Evolutionary conservation across 2,113 vertebrate species (phyloP).

Genomic region (Crocuta crocuta): DNA sequence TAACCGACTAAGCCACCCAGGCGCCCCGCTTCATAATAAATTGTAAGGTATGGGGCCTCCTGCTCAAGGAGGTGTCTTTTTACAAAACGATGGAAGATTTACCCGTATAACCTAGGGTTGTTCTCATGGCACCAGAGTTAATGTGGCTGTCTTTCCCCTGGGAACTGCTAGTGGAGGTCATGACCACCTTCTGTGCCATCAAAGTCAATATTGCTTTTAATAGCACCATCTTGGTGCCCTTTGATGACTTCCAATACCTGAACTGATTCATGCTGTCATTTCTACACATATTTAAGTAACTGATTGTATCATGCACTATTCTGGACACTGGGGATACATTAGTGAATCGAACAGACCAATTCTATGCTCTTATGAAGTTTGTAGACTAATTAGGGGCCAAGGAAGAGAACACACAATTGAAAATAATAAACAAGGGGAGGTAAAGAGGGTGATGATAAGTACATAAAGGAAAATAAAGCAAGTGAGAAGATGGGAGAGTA

Average conservation of each 20-base stretch:
- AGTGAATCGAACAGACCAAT: background rate
- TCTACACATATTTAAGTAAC: background rate
- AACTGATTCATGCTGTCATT: slow-evolving; percentile 32
- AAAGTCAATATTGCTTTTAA: background rate
- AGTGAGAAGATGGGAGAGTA: background rate
- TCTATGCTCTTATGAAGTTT: background rate
- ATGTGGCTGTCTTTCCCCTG: background rate
- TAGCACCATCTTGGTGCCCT: background rate
- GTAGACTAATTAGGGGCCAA: background rate
- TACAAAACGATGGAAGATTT: background rate
- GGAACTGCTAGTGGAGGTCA: background rate
- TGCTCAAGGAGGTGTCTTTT: background rate
- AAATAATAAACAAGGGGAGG: background rate
- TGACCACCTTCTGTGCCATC: background rate
- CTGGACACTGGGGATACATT: background rate
- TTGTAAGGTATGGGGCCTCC: background rate
- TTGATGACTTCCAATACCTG: background rate
- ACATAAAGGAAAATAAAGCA: background rate
- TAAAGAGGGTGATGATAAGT: background rate
- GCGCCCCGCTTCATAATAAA: slow-evolving; percentile 2
- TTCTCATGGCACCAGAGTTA: background rate
- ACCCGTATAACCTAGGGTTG: background rate
- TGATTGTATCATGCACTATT: background rate
- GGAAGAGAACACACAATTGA: background rate
- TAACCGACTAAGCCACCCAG: too few species aligned